These are phyloP conservation scores for Cynopterus sphinx DNA, from an alignment of 2,797 vertebrate genomes.

Conservation along the genomic window DNA sequence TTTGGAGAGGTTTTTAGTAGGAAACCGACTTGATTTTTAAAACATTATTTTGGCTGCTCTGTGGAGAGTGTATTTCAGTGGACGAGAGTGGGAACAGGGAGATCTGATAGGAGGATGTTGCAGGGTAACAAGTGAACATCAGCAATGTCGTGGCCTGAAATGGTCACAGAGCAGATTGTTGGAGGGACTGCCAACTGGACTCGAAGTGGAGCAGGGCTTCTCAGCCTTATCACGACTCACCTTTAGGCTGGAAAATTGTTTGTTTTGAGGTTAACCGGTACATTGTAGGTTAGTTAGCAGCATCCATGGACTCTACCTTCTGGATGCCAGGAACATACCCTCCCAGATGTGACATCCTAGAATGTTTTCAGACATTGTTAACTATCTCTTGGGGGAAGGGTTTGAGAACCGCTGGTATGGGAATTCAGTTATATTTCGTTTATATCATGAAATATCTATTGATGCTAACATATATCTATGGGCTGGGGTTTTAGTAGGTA, in stretches of 20 bases:
- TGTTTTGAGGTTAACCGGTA: not conserved
- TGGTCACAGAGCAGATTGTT: not conserved
- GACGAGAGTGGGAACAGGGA: not conserved
- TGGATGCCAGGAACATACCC: not conserved
- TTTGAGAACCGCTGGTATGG: not conserved
- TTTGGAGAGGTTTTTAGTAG: not conserved
- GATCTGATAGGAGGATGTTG: not conserved
- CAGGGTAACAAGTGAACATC: not conserved
- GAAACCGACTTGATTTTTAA: not conserved
- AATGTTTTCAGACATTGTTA: not conserved
- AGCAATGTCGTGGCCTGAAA: not conserved
- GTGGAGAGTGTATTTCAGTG: not conserved
- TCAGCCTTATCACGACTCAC: fast-evolving
- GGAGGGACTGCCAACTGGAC: too few species aligned
- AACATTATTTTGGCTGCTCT: not conserved
- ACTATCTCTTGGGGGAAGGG: not conserved
- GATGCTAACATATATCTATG: not conserved
- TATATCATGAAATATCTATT: not conserved
- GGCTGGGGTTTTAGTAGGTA: not conserved
- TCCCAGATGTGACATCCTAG: not conserved
- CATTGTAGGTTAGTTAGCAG: not conserved
- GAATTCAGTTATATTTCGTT: not conserved
- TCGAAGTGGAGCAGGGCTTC: too few species aligned
- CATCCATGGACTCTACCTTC: not conserved
- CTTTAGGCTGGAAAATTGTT: not conserved